Evolutionary conservation across 2,888 invertebrate species (phyloP).

Genomic region (Encarsia formosa): DNA sequence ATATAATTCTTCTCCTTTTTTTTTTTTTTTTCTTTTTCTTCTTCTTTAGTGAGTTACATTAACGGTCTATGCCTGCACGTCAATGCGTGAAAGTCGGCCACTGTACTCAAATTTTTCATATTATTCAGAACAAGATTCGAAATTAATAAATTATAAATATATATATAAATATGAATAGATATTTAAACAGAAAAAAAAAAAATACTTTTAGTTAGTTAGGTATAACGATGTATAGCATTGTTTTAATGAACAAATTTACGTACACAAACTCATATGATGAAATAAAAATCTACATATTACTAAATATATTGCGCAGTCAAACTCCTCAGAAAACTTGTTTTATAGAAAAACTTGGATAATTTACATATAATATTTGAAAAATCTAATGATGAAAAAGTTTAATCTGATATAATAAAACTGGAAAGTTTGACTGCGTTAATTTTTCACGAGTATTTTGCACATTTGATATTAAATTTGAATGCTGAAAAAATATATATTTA

Average conservation of each 20-base stretch:
- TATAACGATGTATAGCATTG: slow-evolving; percentile 45
- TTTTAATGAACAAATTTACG: slow-evolving; percentile 40
- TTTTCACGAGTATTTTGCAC: slow-evolving; percentile 51
- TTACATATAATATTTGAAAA: slow-evolving; percentile 5
- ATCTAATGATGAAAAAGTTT: slow-evolving; percentile 1
- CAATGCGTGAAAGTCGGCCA: slow-evolving; percentile 39
- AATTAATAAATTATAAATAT: slow-evolving; percentile 47
- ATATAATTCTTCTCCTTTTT: slow-evolving; percentile 14
- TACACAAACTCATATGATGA: slow-evolving; percentile 33
- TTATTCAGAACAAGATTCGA: slow-evolving; percentile 45
- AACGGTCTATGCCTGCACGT: slow-evolving; percentile 47
- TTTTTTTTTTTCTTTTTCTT: slow-evolving; percentile 3
- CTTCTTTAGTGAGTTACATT: slow-evolving; percentile 35
- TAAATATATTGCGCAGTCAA: slow-evolving; percentile 24
- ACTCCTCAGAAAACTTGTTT: slow-evolving; percentile 16
- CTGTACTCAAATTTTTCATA: slow-evolving; percentile 46
- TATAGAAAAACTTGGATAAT: slow-evolving; percentile 11
- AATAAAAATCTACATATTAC: slow-evolving; percentile 18
- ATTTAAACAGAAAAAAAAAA: slow-evolving; percentile 29
- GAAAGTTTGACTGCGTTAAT: slow-evolving; percentile 33
- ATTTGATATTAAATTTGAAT: slow-evolving; percentile 44
- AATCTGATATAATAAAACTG: too few species aligned
- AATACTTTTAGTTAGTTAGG: slow-evolving; percentile 39
- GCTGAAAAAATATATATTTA: slow-evolving; percentile 24
- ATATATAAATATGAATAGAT: too few species aligned